Evolutionary conservation across 2,113 vertebrate genomes (phyloP), one percentile per base, ranked within the genome.

Genomic region (Mormyrus lacerda): DNA sequence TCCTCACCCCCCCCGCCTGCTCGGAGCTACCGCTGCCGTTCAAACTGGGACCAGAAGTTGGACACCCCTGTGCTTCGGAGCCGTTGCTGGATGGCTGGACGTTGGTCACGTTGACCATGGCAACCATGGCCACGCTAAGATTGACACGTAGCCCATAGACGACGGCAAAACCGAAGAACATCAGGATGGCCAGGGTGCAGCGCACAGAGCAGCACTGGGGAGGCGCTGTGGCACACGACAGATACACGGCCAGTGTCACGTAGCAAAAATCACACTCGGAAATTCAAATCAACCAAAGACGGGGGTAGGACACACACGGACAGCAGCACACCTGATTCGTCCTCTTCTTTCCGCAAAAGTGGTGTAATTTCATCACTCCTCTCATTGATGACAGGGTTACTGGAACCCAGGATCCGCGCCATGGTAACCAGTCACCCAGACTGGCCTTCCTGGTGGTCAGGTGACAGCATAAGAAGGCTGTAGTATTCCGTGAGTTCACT

Each of bases 131-230:
- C 0, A 98, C 96, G 31, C 96, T 98, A 92, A 97, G 93, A 93
- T 95, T 96, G 90, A 97, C 97, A 0, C 97, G 95, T 39, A 97
- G 96, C 0, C 94, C 95, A 11, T 97, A 97, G 83, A 96, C 95
- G 65, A 96, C 91, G 8, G 96, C 88, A 88, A 97, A 96, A 1
- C 96, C 96, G 0, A 97, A 19, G 91, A 97, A 97, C 97, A 97
- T 96, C 91, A 97, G 91, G 90, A 95, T 0, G 87, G 97, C 96
- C 91, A 98, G 94, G 88, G 94, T 95, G 79, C 93, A 94, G 82
- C 97, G 96, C 1, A 94, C 89, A 0, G 97, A 97, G 92, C 97
- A 97, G 93, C 95, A 97, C 94, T 91, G 88, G 2, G 93, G 93
- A 85, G 93, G 92, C 35, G 90, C 94, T 94, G 93, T 50, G 35